Conservation (phyloP, 2,113 vertebrate genomes). For the Atlantisia rogersi region DNA sequence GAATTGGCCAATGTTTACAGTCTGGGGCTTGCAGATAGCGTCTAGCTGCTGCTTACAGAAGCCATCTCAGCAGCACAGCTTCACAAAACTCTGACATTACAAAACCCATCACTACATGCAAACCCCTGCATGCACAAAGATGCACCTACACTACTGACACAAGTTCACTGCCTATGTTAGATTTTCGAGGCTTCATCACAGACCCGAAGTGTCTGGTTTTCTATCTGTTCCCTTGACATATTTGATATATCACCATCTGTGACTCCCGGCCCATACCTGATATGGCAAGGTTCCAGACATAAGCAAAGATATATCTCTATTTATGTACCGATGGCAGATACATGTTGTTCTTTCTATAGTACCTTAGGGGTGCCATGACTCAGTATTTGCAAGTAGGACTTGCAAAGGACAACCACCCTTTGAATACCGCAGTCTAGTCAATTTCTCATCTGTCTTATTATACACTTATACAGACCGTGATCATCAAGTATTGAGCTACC, state of each 20-base stretch:
- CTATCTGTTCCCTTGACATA: neutral
- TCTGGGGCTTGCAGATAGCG: too few species aligned
- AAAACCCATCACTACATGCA: neutral
- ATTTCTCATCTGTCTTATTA: neutral
- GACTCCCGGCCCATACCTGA: neutral
- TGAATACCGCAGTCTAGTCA: neutral
- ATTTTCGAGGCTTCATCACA: neutral
- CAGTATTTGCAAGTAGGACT: neutral
- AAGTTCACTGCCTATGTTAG: neutral
- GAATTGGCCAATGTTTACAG: too few species aligned
- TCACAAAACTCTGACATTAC: too few species aligned
- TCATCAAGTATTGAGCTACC: neutral
- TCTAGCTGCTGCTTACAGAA: too few species aligned
- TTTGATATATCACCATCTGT: neutral
- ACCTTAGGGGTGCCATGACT: neutral
- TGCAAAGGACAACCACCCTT: neutral
- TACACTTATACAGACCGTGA: neutral
- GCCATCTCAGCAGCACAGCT: too few species aligned
- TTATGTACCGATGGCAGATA: neutral
- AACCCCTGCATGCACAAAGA: neutral
- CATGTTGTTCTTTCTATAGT: neutral
- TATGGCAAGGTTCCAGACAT: neutral
- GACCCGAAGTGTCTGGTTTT: neutral
- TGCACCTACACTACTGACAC: neutral
- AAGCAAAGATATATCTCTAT: neutral